These are phyloP conservation scores for Pachypsylla venusta DNA, from an alignment of 1,140 invertebrate species.

Conservation along the genomic window DNA sequence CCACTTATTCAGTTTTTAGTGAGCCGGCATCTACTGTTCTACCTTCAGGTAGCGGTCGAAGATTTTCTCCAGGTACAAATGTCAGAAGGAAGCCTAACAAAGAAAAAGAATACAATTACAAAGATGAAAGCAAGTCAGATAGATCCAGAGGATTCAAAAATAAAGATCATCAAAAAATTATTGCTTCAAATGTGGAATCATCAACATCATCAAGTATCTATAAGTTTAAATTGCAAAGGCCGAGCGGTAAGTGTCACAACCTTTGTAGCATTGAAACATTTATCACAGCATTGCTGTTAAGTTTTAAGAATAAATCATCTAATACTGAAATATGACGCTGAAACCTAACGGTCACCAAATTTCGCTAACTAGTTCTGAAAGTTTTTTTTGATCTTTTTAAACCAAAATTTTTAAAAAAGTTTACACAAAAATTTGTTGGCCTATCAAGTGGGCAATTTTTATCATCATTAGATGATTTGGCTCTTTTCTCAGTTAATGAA, in stretches of 20 bases:
- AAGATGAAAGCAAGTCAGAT: neutral
- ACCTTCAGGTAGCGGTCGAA: slow-evolving; percentile 27
- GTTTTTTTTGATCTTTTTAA: no score
- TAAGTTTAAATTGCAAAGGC: slow-evolving; percentile 57
- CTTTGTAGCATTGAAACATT: no score
- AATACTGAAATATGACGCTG: no score
- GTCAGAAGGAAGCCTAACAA: slow-evolving; percentile 23
- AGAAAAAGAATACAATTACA: slow-evolving; percentile 31
- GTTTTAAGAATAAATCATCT: no score
- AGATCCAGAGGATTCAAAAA: slow-evolving; percentile 4
- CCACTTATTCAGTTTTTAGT: slow-evolving; percentile 46
- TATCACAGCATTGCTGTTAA: no score
- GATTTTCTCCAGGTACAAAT: slow-evolving; percentile 14
- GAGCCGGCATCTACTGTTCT: slow-evolving; percentile 35
- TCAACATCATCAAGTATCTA: slow-evolving; percentile 40
- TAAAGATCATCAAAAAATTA: neutral
- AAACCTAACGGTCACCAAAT: no score
- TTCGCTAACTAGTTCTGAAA: no score
- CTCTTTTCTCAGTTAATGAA: no score
- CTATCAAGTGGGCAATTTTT: no score
- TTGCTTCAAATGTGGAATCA: slow-evolving; percentile 1
- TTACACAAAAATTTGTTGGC: no score
- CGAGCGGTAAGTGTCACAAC: slow-evolving; percentile 4
- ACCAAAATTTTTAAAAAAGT: no score
- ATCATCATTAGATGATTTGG: no score